Conservation (phyloP, 2,888 invertebrate species). For the Tachina lurida region DNA sequence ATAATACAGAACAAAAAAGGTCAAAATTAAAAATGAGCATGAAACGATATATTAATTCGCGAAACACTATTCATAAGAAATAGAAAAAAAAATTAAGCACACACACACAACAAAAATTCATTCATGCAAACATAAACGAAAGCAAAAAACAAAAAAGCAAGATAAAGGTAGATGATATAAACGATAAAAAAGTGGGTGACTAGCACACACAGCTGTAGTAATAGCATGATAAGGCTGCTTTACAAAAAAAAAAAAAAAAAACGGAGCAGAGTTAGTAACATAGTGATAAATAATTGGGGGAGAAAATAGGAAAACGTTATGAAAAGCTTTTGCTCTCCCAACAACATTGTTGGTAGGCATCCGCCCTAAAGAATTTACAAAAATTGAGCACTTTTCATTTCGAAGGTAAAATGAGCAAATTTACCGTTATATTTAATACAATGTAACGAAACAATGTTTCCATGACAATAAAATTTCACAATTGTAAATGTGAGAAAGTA, state of each 20-base stretch:
- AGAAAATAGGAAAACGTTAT: conserved; percentile 3
- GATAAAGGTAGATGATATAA: background rate
- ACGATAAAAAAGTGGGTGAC: conserved; percentile 59
- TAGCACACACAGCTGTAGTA: conserved; percentile 52
- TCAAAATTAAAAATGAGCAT: conserved; percentile 14
- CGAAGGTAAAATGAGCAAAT: conserved; percentile 37
- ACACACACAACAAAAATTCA: conserved; percentile 56
- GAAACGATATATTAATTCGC: conserved; percentile 40
- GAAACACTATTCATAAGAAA: conserved; percentile 10
- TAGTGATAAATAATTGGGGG: conserved; percentile 5
- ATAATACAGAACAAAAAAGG: background rate
- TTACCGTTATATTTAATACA: conserved; percentile 52
- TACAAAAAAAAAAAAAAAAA: background rate
- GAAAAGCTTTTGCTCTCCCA: conserved; percentile 24
- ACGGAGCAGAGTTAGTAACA: conserved; percentile 4
- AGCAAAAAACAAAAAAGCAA: conserved; percentile 9
- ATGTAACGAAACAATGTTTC: background rate
- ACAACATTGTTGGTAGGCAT: conserved; percentile 56
- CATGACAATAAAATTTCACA: background rate
- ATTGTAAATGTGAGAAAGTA: background rate
- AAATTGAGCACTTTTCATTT: conserved; percentile 2
- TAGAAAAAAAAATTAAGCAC: background rate
- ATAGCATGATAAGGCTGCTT: background rate
- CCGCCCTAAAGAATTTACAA: conserved; percentile 67
- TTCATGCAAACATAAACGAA: conserved; percentile 61